Evolutionary conservation across 2,113 vertebrate species (phyloP), one percentile per base, ranked within the genome.

Genomic region (Gymnocephalus cernua): DNA sequence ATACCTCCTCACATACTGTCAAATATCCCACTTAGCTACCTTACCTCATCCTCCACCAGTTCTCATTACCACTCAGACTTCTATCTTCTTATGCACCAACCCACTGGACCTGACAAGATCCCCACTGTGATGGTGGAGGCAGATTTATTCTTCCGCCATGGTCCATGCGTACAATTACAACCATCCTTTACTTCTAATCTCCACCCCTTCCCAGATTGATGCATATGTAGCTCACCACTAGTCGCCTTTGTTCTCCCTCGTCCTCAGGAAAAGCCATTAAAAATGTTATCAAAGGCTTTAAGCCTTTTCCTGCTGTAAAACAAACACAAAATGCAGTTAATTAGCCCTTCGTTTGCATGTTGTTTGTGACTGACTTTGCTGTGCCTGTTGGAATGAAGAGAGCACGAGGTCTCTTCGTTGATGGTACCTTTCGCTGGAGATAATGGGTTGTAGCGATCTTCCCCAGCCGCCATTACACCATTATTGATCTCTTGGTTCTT

Each of bases 401-500:
- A n/a, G 50, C 74, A 32, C 58, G 54, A 51, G 23, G 58, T 73
- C 27, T 21, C 45, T 53, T 15, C 25, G 41, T 38, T 19, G 54
- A 59, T 23, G 69, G 62, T 84, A 68, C 73, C 80, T 82, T 76
- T 69, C 1, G 19, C 53, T 54, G 5, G 27, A 76, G 80, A 86
- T 86, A 78, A 79, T 75, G 79, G 74, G 72, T 83, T 65, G 86
- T 74, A 85, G 63, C 58, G 65, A 61, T 89, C 82, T 91, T 84
- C 77, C 80, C 68, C 82, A 66, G 85, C 90, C 87, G 87, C 92
- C 93, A 92, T 93, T 91, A 91, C 82, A 88, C 84, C 80, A 82
- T 91, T 94, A 92, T 93, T 92, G 91, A 93, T 93, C 89, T 90
- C 89, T 89, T 83, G 85, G 83, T 92, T 89, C 82, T 81, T 77